phyloP scores from a whole-genome alignment of 2,888 invertebrate species.

The Sphaerophoria taeniata region DNA sequence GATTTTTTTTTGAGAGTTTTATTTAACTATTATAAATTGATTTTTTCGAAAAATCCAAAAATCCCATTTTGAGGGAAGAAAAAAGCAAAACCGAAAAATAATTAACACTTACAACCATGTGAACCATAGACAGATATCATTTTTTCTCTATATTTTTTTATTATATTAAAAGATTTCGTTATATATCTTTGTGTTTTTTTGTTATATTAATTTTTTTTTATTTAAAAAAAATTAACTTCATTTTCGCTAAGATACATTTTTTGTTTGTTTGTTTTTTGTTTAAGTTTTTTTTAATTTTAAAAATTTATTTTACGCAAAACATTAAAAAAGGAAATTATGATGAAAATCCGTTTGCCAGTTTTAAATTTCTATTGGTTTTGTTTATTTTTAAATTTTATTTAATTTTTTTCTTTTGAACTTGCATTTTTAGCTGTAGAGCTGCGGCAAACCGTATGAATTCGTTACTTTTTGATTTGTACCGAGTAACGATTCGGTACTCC shows the following conservation, averaged over 20 bases:
- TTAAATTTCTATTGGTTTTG: too few relatives aligned
- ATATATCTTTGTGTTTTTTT: conserved; percentile 18
- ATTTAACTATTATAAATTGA: background rate
- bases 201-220: conserved; percentile 32
- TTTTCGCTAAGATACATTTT: conserved; percentile 36
- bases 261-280: conserved; percentile 23
- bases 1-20: background rate
- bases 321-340: conserved; percentile 56
- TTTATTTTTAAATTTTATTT: too few relatives aligned
- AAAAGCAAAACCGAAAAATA: conserved; percentile 15
- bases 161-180: conserved; percentile 63
- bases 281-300: conserved; percentile 38
- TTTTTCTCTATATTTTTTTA: conserved; percentile 11
- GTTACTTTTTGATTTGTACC: too few relatives aligned
- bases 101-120: conserved; percentile 69
- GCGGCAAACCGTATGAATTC: too few relatives aligned
- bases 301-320: conserved; percentile 68
- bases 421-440: too few relatives aligned
- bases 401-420: too few relatives aligned
- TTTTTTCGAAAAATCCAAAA: background rate
- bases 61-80: background rate
- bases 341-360: conserved; percentile 59
- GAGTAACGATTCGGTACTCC: too few relatives aligned
- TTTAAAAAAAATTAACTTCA: conserved; percentile 43
- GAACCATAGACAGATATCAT: conserved; percentile 55